Base-by-base conservation (phyloP, 2,113 vertebrate genomes). In the Triplophysa siluroides region DNA sequence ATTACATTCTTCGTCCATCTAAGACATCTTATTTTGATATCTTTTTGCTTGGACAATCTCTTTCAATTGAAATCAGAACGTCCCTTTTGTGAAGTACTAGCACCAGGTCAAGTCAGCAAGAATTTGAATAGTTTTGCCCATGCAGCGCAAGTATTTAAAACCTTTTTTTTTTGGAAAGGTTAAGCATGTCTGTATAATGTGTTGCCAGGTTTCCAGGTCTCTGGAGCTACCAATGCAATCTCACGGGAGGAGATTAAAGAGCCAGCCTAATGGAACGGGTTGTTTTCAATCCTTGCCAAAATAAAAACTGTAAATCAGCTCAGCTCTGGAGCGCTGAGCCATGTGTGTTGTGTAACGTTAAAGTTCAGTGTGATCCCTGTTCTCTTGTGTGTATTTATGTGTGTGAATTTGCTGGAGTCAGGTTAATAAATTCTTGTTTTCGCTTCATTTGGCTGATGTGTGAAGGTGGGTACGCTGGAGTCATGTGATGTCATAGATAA, bases 401-500 rank as follows among this genome's bases (percentile, higher is more conserved):
- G 41, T 43, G 26, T 29, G 26, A 29, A 29, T 29, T 29, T 29
- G 26, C 26, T 3, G 26, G 26, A 29, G 13, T 60, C 8, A 16
- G 33, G 41, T 43, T 19, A 56, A 18, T 43, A 2, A 12, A 4
- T n/a, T 23, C 54, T 16, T 73, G 38, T 43, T 41, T 41, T 29
- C 58, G 70, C 52, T 73, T 19, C 83, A 86, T 89, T 85, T 85
- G 83, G 78, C 43, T 18, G 76, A 84, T 83, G 88, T 81, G 85
- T 84, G 83, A 81, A 83, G 72, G 72, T 75, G 72, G 38, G 45
- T 85, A 83, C 88, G 76, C 3, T 87, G 85, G 86, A 61, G 82
- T 91, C 91, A 92, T 90, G 85, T 91, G 88, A 87, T 87, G 58
- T 84, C 82, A 23, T 60, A 78, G 65, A 2, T 93, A 92, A 92